phyloP scores from a whole-genome alignment of 2,113 vertebrate species.

The Sinocyclocheilus grahami region DNA sequence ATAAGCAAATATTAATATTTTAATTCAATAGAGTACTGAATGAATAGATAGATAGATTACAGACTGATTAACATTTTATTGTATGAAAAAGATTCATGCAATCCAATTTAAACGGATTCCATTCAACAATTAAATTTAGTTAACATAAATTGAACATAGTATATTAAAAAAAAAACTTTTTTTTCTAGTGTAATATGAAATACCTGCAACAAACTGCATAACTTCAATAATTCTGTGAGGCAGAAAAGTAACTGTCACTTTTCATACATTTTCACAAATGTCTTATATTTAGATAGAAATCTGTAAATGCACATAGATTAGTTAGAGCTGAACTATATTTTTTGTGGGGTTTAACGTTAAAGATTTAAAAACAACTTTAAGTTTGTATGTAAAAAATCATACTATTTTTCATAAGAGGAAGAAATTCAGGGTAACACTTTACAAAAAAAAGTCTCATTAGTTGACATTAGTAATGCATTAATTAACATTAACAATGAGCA shows the following conservation, averaged over 20 bases:
- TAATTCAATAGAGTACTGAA: neutral
- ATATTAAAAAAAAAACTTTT: neutral
- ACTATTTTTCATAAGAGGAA: neutral
- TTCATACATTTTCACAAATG: neutral
- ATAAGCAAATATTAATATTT: neutral
- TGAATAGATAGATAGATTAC: too few relatives aligned
- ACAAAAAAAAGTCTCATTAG: neutral
- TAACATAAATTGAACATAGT: neutral
- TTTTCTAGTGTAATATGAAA: neutral
- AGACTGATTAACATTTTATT: too few relatives aligned
- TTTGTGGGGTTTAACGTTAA: neutral
- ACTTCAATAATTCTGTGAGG: neutral
- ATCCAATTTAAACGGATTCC: neutral
- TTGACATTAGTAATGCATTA: neutral
- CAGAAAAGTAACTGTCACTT: neutral
- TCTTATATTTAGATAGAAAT: conserved; percentile 6
- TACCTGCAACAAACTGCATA: too few relatives aligned
- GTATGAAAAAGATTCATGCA: neutral
- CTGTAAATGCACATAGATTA: conserved; percentile 12
- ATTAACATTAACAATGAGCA: neutral
- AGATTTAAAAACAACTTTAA: neutral
- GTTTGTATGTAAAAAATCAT: neutral
- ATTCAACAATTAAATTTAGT: neutral
- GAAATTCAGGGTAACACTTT: neutral
- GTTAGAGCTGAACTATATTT: conserved; percentile 8